These are phyloP conservation scores for Carterocephalus palaemon DNA, from an alignment of 2,888 invertebrate species.

Conservation along the genomic window DNA sequence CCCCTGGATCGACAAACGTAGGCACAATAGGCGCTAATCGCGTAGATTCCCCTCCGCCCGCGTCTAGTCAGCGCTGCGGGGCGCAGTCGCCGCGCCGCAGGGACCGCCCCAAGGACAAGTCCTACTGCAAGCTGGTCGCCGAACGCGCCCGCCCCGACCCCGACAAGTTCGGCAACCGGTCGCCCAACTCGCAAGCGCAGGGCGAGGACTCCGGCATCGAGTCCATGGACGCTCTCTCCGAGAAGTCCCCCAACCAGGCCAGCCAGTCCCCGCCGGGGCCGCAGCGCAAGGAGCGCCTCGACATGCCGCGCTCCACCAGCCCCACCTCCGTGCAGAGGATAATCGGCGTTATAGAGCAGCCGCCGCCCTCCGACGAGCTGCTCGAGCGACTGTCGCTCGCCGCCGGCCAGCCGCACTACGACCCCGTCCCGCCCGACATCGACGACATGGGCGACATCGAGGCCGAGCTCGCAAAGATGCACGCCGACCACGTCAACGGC, in stretches of 20 bases:
- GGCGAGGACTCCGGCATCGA: slow-evolving; percentile 95
- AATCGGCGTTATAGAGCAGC: slow-evolving; percentile 58
- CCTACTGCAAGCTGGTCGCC: slow-evolving; percentile 77
- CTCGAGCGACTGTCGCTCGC: slow-evolving; percentile 51
- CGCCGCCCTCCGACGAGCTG: slow-evolving; percentile 55
- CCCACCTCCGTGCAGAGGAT: slow-evolving; percentile 71
- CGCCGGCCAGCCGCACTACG: slow-evolving; percentile 52
- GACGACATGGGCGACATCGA: slow-evolving; percentile 82
- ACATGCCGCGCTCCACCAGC: slow-evolving; percentile 66
- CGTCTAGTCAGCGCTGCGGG: slow-evolving; percentile 43
- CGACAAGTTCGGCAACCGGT: slow-evolving; percentile 64
- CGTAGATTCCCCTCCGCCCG: slow-evolving; percentile 55
- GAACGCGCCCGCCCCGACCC: slow-evolving; percentile 59
- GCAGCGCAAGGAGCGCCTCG: slow-evolving; percentile 63
- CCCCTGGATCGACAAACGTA: slow-evolving; percentile 83
- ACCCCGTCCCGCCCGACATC: slow-evolving; percentile 61
- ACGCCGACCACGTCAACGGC: slow-evolving; percentile 65
- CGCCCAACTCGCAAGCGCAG: slow-evolving; percentile 77
- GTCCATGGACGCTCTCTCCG: slow-evolving; percentile 95
- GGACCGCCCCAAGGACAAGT: slow-evolving; percentile 73
- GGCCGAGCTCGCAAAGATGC: slow-evolving; percentile 85
- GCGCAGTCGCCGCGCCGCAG: slow-evolving; percentile 56
- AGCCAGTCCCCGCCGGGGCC: slow-evolving; percentile 83
- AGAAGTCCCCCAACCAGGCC: slow-evolving; percentile 93
- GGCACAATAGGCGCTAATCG: slow-evolving; percentile 77